Evolutionary conservation across 2,113 vertebrate species (phyloP), one percentile per base, ranked within the genome.

Genomic region (Antechinus flavipes): DNA sequence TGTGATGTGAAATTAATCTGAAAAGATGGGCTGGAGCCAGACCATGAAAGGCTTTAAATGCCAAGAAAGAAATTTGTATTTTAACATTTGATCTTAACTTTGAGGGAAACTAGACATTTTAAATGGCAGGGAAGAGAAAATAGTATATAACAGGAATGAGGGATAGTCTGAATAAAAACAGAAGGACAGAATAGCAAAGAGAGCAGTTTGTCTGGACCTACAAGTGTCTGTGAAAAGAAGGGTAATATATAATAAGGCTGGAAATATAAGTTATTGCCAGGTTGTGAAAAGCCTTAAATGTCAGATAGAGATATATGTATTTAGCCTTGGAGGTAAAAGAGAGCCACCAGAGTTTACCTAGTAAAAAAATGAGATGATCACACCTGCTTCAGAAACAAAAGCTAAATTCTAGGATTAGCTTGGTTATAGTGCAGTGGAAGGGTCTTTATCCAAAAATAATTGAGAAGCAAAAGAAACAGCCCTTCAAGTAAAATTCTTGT

Each of bases 381-480:
- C 24, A 50, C 16, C 26, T 46, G 3, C 53, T 92, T 92, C 49
- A 61, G 27, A 10, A 53, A 54, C 46, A 30, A 90, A 92, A 91
- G 12, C 8, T 54, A 52, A 53, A 8, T 95, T 89, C 76, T 94
- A 49, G 27, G 26, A 56, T 95, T 46, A 95, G 68, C 27, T n/a
- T 97, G 27, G 25, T 76, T 53, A 8, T 91, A 89, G 94, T 50
- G 5, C 19, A 76, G 35, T 16, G 35, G 35, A 90, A 91, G 54
- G 2, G 8, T 54, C 25, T 12, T 52, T 10, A 47, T 92, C 58
- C 54, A 42, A 95, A 95, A 94, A 56, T 95, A 76, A 91, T 50
- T 91, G 30, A 50, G 93, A 96, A 96, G 92, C 26, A 52, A 52
- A 94, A 90, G 49, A 90, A 52, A 54, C n/a, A 89, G 24, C 55